Base-by-base conservation (phyloP, 2,888 invertebrate genomes). In the Drosophila buzzatii region DNA sequence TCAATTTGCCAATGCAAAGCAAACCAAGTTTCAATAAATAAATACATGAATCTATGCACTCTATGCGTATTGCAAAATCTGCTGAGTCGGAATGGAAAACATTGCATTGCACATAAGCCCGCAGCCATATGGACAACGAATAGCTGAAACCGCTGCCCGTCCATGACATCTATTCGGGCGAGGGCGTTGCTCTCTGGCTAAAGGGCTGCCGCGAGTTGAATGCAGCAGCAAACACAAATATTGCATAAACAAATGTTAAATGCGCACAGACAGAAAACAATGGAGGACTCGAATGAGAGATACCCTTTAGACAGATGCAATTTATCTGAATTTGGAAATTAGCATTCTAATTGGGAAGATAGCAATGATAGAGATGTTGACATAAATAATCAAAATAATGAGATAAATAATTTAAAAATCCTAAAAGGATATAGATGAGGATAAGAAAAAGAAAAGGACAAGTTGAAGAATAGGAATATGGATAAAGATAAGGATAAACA, bases 21-120 rank as follows among this genome's bases (percentile, higher is more conserved):
- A 76, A 73, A 70, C 86, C 65, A 53, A 67, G 49, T 49, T 65
- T 67, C 75, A 70, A 75, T 77, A 82, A 82, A 82, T 77, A 85
- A 78, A 87, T 82, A 87, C 73, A 76, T 78, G 61, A 83, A 82
- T 82, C 76, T 73, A 76, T 87, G 76, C 82, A 85, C 69, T 85
- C 71, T 85, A 77, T 87, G 79, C 65, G 73, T 73, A 78, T 73
- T 64, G 79, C 82, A 58, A 68, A 61, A 66, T 65, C 55, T 57
- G 62, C 39, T 66, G 44, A 55, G 23, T 42, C 52, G 47, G 27
- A 60, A 73, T 59, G 49, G 52, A 64, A 67, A 58, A 57, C 69
- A 73, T 58, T 42, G 42, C 49, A 65, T 39, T 12, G 31, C 49
- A 49, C 49, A 44, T 51, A 20, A 56, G 16, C 70, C 60, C 18